Percentiles rank a stretch among this genome's conserved stretches.
These are phyloP conservation scores for Anthophora plumipes DNA, from an alignment of 2,888 invertebrate species.

Conservation along the genomic window DNA sequence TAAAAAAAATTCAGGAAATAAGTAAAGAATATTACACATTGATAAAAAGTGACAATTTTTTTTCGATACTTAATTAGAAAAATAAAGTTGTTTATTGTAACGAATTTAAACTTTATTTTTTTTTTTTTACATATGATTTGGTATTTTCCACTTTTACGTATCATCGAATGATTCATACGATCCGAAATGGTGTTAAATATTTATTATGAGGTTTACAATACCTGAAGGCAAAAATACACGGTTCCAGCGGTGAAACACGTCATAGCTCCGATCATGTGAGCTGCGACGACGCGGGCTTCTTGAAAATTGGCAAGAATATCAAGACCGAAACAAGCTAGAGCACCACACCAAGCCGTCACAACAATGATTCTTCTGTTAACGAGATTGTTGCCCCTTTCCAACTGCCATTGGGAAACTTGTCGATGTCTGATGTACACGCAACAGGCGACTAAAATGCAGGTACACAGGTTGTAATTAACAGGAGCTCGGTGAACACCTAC, in stretches of 20 bases:
- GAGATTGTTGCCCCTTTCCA: constrained; percentile 71
- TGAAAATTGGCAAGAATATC: constrained; percentile 88
- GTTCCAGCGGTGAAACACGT: constrained; percentile 86
- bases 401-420: constrained; percentile 84
- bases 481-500: not conserved
- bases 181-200: not conserved
- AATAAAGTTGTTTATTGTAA: too few species aligned
- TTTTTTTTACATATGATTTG: too few species aligned
- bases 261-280: constrained; percentile 87
- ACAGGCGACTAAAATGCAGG: constrained; percentile 84
- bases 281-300: constrained; percentile 85
- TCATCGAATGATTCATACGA: too few species aligned
- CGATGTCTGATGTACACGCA: constrained; percentile 87
- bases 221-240: constrained; percentile 87
- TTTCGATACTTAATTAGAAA: too few species aligned
- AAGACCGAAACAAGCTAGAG: constrained; percentile 86
- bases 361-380: constrained; percentile 66
- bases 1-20: not conserved
- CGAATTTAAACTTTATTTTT: too few species aligned
- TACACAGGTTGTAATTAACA: not conserved
- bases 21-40: not conserved
- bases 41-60: too few species aligned
- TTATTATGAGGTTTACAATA: constrained; percentile 46
- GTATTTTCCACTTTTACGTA: too few species aligned
- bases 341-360: constrained; percentile 85